Conservation (phyloP, 2,113 vertebrate species). For the Marmota flaviventris region DNA sequence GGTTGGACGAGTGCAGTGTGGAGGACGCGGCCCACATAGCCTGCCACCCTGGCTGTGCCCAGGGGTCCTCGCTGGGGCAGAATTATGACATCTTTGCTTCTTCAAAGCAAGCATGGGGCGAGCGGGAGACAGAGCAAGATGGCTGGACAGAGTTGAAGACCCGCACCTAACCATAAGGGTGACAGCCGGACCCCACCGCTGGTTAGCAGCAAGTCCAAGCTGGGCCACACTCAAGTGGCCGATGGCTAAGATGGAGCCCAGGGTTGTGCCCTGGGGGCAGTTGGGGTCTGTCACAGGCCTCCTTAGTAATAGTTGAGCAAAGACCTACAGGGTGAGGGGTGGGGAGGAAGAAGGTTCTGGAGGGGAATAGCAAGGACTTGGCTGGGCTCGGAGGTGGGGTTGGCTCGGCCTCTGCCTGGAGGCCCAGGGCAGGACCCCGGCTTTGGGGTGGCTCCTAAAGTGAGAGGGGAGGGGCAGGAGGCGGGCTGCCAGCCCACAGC, state of each 20-base stretch:
- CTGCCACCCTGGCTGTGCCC: neutral
- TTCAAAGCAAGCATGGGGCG: too few relatives aligned
- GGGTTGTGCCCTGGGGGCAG: accelerated
- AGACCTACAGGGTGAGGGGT: neutral
- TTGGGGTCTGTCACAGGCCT: neutral
- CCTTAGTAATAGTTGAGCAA: neutral
- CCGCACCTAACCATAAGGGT: accelerated
- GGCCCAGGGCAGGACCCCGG: neutral
- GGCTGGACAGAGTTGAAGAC: accelerated
- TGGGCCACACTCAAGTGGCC: neutral
- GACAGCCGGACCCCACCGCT: accelerated
- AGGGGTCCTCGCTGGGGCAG: accelerated
- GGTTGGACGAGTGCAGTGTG: neutral
- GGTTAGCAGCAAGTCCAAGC: neutral
- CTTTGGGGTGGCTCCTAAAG: neutral
- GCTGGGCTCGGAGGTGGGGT: neutral
- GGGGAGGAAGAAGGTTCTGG: too few relatives aligned
- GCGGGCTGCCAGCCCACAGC: neutral
- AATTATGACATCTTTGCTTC: neutral
- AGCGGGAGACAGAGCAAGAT: neutral
- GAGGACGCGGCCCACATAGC: neutral
- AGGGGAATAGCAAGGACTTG: neutral
- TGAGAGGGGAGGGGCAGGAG: neutral
- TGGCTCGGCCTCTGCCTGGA: neutral
- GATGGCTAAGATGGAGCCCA: neutral